Conservation (phyloP, 2,113 vertebrate genomes). For the Dipodomys merriami region DNA sequence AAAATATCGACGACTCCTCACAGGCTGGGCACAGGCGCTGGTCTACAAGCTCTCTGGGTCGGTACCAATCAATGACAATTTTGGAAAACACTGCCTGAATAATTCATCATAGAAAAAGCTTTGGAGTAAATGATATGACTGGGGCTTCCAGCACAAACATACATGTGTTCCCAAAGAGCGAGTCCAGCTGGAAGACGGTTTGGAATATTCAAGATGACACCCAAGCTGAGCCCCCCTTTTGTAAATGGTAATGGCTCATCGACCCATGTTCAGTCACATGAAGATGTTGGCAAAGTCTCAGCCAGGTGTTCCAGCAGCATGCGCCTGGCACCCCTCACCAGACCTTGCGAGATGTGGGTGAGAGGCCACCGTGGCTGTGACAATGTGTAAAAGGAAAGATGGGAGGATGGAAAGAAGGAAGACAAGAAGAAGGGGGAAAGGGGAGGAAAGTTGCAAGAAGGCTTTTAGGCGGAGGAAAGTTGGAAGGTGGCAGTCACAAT, state of each 20-base stretch:
- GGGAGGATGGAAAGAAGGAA: too few relatives aligned
- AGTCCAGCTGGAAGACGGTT: slow-evolving; percentile 69
- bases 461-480: background rate
- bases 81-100: slow-evolving; percentile 76
- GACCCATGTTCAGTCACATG: background rate
- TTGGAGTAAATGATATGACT: slow-evolving; percentile 57
- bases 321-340: background rate
- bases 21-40: background rate
- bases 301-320: slow-evolving; percentile 61
- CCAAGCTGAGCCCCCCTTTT: slow-evolving; percentile 19
- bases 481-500: background rate
- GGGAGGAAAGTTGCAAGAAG: background rate
- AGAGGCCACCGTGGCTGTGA: background rate
- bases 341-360: rapidly evolving
- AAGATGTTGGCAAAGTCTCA: background rate
- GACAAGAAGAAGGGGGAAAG: too few relatives aligned
- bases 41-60: slow-evolving; percentile 44
- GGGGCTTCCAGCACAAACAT: slow-evolving; percentile 74
- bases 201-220: slow-evolving; percentile 16
- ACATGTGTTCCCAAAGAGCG: slow-evolving; percentile 63
- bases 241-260: background rate
- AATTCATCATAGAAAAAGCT: slow-evolving; percentile 71
- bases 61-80: slow-evolving; percentile 72
- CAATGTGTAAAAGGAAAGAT: background rate
- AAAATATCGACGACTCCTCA: slow-evolving; percentile 31